Base-by-base conservation (phyloP, 2,888 invertebrate genomes). In the Caenorhabditis macrosperma region DNA sequence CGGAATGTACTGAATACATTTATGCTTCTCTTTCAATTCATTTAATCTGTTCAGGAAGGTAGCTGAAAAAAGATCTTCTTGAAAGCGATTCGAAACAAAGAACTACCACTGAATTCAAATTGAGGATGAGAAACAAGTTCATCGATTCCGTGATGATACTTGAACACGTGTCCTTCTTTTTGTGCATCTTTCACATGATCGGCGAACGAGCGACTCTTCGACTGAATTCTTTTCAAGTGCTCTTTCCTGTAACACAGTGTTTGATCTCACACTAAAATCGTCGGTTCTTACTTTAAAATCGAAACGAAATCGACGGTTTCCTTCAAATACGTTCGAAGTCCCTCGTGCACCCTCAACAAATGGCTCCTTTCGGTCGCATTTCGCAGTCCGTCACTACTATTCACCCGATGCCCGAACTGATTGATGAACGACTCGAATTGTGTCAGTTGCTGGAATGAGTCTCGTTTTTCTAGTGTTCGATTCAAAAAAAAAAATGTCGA, bases 341-440 rank as follows among this genome's bases (percentile, higher is more conserved):
- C 72, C 24, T 81, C 81, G 20, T 72, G 72, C 4, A 81, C 72
- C 35, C 81, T 26, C 33, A 20, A 38, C n/a, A 81, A 46, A 71
- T 81, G 81, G 24, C 46, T 59, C 38, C 76, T 38, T 44, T 81
- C 81, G 1, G 67, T 61, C 20, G 72, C 63, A 59, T 81, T 71
- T 61, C 63, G 44, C 28, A 81, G 20, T 17, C 64, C 71, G 46
- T 81, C 81, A 54, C 57, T 77, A 22, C 24, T 67, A 33, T 60
- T 67, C 28, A 81, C 68, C 20, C 77, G 63, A 50, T 68, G 54
- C 0, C 68, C 69, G 22, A 78, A 50, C 54, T 76, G 71, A 61
- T 74, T 63, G 64, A 78, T 68, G 24, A 81, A 46, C 44, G 63
- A 55, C 26, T 64, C 67, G 44, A 81, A 77, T 50, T 81, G 74